Evolutionary conservation across 1,140 invertebrate genomes (phyloP), one percentile per base, ranked within the genome.

Genomic region (Pachypsylla venusta): DNA sequence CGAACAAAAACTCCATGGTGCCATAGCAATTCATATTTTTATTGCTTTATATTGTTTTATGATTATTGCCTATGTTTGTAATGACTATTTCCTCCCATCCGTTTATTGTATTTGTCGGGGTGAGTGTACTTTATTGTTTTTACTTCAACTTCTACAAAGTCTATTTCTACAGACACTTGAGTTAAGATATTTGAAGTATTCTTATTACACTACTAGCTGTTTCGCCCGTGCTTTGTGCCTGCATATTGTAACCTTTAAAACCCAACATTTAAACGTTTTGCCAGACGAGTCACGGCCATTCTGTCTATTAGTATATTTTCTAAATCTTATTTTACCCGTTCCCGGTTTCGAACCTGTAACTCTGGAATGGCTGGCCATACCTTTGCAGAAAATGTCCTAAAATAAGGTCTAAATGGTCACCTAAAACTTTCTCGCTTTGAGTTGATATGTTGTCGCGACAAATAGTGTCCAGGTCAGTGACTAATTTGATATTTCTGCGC

Each of bases 11-110:
- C 71, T 71, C 14, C 70, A 78, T 12, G 87, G 90, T 1, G 87
- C 81, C 0, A 76, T 89, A 10, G 53, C 84, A 0, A 59, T 92
- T 1, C 87, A 91, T 66, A 71, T 84, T 3, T 65, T 91, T 7
- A 79, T 86, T 12, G 84, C 82, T 0, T 73, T 89, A 1, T 93
- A 93, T 67, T 80, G 87, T 57, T 89, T 87, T 64, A 74, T 85
- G 1, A 64, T 86, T 7, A 74, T 91, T 13, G 87, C 87, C 1
- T 79, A 88, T 25, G 81, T 92, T 1, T 92, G 89, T 70, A 88
- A 92, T 67, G 84, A 88, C 66, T 93, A 89, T 66, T 85, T 92
- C 64, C 76, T 92, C 14, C 87, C 88, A 0, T 81, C 85, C 1
- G 78, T 93, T 1, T 85, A 90, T 68, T 77, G 81, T 61, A 87